A percentile compares a stretch with the other conserved stretches of the same genome.
Conservation (phyloP, 2,888 invertebrate species). For the Rhimphoctona megacephalus region DNA sequence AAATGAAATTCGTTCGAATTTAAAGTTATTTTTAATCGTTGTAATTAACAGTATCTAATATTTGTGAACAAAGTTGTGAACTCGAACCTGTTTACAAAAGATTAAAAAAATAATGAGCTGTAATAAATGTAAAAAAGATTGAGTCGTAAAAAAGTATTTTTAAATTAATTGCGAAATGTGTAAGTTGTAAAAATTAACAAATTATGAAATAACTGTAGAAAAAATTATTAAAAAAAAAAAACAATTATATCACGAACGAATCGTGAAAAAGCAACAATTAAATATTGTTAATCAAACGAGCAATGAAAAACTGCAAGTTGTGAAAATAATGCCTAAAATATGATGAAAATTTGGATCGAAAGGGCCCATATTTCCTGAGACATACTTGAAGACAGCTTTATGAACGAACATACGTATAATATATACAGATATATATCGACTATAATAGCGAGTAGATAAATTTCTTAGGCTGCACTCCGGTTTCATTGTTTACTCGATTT, state of each 20-base stretch:
- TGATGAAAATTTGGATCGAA: background rate
- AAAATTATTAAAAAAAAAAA: no score
- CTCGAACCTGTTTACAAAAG: no score
- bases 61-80: no score
- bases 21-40: no score
- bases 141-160: background rate
- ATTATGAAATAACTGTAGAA: no score
- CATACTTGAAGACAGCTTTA: background rate
- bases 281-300: no score
- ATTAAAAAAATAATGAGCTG: background rate
- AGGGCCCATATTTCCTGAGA: background rate
- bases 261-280: no score
- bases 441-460: background rate
- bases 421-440: background rate
- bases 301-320: background rate
- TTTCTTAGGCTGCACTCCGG: conserved; percentile 3
- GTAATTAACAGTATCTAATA: no score
- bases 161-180: background rate
- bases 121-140: background rate
- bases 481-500: conserved; percentile 66
- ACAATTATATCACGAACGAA: no score
- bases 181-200: no score
- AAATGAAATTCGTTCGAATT: no score
- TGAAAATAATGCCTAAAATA: background rate
- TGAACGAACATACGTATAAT: background rate